Percentiles rank a stretch among this genome's conserved stretches.
Conservation (phyloP, 2,113 vertebrate species). For the Sinocyclocheilus anshuiensis region DNA sequence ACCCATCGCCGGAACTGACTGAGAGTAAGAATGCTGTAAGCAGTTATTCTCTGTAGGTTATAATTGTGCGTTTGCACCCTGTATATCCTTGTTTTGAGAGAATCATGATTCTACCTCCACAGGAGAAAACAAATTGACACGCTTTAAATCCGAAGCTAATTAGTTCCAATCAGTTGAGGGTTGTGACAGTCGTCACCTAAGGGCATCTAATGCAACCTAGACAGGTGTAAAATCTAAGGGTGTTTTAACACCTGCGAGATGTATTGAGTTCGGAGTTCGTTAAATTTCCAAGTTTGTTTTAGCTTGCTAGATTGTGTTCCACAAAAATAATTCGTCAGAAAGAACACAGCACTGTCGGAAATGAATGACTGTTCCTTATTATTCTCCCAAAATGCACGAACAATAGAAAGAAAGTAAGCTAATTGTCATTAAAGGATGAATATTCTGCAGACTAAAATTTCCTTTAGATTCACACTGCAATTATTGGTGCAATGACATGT, state of each 20-base stretch:
- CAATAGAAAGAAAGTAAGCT: background rate
- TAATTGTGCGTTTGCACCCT: slow-evolving; percentile 19
- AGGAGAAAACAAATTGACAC: background rate
- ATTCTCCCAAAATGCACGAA: background rate
- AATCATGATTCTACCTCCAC: background rate
- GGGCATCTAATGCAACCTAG: slow-evolving; percentile 39
- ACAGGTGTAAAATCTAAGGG: slow-evolving; percentile 32
- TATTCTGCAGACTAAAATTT: background rate
- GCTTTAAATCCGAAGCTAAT: slow-evolving; percentile 32
- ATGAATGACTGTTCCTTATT: slow-evolving; percentile 6
- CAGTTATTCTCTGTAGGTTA: background rate
- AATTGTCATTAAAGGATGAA: background rate
- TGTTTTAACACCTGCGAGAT: slow-evolving; percentile 40
- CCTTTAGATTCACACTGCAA: background rate
- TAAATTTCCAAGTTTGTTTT: slow-evolving; percentile 31
- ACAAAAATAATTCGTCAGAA: slow-evolving; percentile 16
- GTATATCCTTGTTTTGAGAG: slow-evolving; percentile 1
- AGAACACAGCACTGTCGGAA: slow-evolving; percentile 24
- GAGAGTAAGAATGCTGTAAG: background rate
- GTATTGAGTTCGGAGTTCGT: slow-evolving; percentile 11
- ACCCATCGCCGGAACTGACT: background rate
- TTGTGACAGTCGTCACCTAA: slow-evolving; percentile 36
- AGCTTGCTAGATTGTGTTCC: slow-evolving; percentile 7
- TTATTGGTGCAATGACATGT: background rate
- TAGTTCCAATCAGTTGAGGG: slow-evolving; percentile 30